Conservation (phyloP, 1,140 invertebrate genomes). For the Oreohelix idahoensis region DNA sequence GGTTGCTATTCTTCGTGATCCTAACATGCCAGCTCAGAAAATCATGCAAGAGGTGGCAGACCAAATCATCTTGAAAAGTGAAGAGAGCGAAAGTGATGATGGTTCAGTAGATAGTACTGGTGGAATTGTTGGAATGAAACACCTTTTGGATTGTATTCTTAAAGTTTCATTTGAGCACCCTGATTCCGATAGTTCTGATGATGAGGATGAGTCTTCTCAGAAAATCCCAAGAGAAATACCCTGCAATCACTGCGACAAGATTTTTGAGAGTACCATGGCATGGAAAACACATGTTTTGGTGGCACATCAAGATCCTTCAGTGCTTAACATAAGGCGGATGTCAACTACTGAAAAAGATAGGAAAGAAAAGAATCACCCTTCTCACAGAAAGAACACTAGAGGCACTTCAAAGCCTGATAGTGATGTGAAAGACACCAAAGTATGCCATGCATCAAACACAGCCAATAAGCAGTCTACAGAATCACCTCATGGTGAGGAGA, state of each 20-base stretch:
- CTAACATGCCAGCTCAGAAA: constrained; percentile 34
- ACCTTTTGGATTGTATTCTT: constrained; percentile 32
- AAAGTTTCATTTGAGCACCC: background rate
- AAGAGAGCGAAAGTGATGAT: constrained; percentile 7
- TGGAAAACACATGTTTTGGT: constrained; percentile 33
- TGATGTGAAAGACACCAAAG: constrained; percentile 24
- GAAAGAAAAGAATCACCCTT: background rate
- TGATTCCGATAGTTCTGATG: constrained; percentile 33
- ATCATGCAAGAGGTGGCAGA: constrained; percentile 34
- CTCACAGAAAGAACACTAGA: constrained; percentile 4
- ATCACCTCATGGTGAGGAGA: background rate
- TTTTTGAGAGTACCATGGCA: constrained; percentile 34
- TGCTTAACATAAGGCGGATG: background rate
- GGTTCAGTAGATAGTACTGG: background rate
- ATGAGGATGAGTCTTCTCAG: background rate
- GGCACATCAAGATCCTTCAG: constrained; percentile 22
- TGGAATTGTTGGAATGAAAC: constrained; percentile 21
- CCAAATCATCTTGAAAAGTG: constrained; percentile 4
- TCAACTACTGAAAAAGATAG: constrained; percentile 2
- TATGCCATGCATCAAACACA: background rate
- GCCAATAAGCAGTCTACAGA: background rate
- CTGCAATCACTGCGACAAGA: constrained; percentile 19
- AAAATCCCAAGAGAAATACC: constrained; percentile 15
- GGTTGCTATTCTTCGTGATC: constrained; percentile 2
- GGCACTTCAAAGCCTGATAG: background rate